Conservation (phyloP, 30 jellyfish, hydroid and myxozoan genomes). For the Hydractinia symbiolongicarpus region DNA sequence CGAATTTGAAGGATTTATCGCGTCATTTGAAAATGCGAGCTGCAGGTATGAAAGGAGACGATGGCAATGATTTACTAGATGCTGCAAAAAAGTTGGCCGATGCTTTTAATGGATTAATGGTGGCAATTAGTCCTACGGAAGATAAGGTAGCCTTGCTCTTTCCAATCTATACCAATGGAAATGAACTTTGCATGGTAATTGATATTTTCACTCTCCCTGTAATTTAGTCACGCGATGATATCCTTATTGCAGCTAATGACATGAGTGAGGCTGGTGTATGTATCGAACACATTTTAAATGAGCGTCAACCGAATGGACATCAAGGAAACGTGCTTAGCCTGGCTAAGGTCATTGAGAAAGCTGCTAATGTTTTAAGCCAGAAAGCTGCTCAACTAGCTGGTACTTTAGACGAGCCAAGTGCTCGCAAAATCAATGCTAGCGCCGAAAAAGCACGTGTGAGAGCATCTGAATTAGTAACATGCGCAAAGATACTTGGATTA, state of each 20-base stretch:
- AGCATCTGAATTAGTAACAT: neutral
- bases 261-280: conserved; percentile 24
- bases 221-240: conserved; percentile 7
- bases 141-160: neutral
- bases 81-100: conserved; percentile 34
- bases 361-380: neutral
- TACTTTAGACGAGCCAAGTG: conserved; percentile 25
- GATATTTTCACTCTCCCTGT: neutral
- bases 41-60: conserved; percentile 10
- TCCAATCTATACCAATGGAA: neutral
- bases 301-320: conserved; percentile 4
- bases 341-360: conserved; percentile 20
- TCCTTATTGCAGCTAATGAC: conserved; percentile 6
- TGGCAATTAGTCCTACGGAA: conserved; percentile 19
- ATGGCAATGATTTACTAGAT: conserved; percentile 27
- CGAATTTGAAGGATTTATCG: conserved; percentile 36
- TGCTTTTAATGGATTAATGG: conserved; percentile 25
- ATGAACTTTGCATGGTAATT: neutral
- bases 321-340: conserved; percentile 6
- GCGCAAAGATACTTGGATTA: conserved; percentile 13
- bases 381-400: conserved; percentile 20
- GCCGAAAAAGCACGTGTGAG: conserved; percentile 11
- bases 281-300: conserved; percentile 6
- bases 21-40: neutral
- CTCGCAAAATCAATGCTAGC: conserved; percentile 4